These are phyloP conservation scores for Tholera decimalis DNA, from an alignment of 2,888 invertebrate species.

Conservation along the genomic window DNA sequence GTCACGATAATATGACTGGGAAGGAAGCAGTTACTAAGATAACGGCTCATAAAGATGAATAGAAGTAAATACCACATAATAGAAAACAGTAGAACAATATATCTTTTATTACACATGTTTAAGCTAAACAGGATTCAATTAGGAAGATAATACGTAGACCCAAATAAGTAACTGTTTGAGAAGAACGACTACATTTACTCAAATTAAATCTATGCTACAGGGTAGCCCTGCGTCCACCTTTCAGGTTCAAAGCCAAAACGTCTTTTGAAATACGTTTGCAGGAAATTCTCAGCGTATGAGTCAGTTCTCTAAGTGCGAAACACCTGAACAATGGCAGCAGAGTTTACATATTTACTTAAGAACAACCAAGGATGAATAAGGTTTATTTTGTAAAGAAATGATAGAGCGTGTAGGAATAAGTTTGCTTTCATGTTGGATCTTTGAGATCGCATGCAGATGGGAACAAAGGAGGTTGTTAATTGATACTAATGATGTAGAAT, in stretches of 20 bases:
- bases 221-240: constrained; percentile 26
- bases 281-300: constrained; percentile 69
- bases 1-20: background rate
- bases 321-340: constrained; percentile 73
- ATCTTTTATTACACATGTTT: background rate
- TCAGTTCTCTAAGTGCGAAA: constrained; percentile 68
- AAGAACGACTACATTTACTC: background rate
- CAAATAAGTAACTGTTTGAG: too few relatives aligned
- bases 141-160: too few relatives aligned
- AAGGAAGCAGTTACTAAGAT: background rate
- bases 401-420: constrained; percentile 6
- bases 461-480: constrained; percentile 42
- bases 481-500: background rate
- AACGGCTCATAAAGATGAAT: background rate
- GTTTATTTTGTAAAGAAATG: constrained; percentile 46
- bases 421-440: constrained; percentile 24
- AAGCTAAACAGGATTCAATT: background rate
- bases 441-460: constrained; percentile 40
- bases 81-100: too few relatives aligned
- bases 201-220: background rate
- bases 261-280: constrained; percentile 50
- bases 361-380: constrained; percentile 55
- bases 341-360: constrained; percentile 75
- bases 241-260: constrained; percentile 32
- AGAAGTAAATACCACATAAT: too few relatives aligned